These are phyloP conservation scores for Plutella xylostella DNA, from an alignment of 2,888 invertebrate genomes.

Conservation along the genomic window DNA sequence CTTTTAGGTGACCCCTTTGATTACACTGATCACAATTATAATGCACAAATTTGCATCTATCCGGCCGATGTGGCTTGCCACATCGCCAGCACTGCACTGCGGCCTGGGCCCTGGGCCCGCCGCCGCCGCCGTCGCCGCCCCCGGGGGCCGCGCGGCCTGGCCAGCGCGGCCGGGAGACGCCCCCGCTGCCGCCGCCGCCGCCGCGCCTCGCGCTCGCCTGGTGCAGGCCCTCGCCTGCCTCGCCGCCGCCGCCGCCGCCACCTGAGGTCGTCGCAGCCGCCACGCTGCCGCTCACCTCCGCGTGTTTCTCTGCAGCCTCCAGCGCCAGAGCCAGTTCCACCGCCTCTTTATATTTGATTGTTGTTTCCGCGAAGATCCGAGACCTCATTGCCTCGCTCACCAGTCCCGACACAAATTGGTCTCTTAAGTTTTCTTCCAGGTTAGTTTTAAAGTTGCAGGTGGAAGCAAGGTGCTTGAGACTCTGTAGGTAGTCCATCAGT, in stretches of 20 bases:
- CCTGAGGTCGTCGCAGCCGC: background rate
- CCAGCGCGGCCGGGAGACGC: no score
- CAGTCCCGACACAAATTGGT: background rate
- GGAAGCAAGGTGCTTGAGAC: slow-evolving; percentile 17
- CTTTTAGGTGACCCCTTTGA: background rate
- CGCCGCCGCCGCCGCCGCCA: background rate
- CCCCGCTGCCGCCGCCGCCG: background rate
- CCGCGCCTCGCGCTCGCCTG: background rate
- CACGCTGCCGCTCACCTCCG: background rate
- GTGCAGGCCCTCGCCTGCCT: background rate
- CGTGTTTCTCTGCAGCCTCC: background rate
- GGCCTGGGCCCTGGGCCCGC: background rate
- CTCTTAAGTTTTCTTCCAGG: background rate
- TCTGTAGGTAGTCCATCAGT: slow-evolving; percentile 21
- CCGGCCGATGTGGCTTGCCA: background rate
- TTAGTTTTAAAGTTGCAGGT: background rate
- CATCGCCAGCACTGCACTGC: background rate
- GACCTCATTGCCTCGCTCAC: background rate
- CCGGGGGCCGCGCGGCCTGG: background rate
- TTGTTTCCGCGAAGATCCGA: background rate
- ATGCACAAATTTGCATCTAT: background rate
- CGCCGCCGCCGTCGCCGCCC: background rate
- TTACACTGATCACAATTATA: background rate
- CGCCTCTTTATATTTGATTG: background rate
- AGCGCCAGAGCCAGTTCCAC: background rate